A percentile compares a stretch with the other conserved stretches of the same genome.
These are phyloP conservation scores for Raphicerus campestris DNA, from an alignment of 2,113 vertebrate species.

Conservation along the genomic window DNA sequence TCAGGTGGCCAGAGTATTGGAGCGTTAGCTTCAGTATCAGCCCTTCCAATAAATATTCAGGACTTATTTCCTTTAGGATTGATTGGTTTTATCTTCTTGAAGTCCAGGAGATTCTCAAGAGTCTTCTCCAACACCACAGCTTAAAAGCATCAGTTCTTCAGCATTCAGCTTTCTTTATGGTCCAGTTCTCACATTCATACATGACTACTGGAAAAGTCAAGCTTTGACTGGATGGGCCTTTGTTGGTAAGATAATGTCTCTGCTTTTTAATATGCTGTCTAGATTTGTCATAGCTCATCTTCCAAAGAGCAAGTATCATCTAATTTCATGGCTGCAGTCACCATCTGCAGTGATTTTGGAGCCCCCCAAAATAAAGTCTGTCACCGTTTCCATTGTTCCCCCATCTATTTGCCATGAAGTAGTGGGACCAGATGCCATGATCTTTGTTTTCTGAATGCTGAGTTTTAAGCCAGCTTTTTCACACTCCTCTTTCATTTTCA, in stretches of 20 bases:
- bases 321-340: neutral
- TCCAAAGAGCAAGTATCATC: neutral
- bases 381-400: too few species aligned
- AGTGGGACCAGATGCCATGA: too few species aligned
- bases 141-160: neutral
- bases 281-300: neutral
- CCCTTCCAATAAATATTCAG: neutral
- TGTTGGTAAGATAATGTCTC: neutral
- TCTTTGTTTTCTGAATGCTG: too few species aligned
- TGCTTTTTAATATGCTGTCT: neutral
- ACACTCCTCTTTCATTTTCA: too few species aligned
- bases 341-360: too few species aligned
- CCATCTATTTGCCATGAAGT: too few species aligned
- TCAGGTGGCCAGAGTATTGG: neutral
- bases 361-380: too few species aligned
- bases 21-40: neutral
- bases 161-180: neutral
- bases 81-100: neutral
- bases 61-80: neutral
- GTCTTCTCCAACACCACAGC: rapidly evolving
- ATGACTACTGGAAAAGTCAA: neutral
- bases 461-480: too few species aligned
- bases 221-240: neutral
- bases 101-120: neutral
- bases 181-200: neutral